Conservation (phyloP, 2,113 vertebrate species). For the Brachypodius melanocephalos region DNA sequence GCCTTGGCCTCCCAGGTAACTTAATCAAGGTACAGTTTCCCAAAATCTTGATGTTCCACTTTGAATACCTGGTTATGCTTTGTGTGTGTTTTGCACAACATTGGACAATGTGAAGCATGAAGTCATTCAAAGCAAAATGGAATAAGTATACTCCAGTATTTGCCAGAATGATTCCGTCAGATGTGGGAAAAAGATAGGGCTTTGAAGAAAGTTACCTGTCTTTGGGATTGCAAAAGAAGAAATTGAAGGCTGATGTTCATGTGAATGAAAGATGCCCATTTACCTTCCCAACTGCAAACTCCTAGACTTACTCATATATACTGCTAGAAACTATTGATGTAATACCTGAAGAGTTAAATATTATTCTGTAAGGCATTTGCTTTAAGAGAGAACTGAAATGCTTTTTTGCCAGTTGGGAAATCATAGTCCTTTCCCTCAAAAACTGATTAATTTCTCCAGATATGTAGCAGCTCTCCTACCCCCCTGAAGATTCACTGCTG, state of each 20-base stretch:
- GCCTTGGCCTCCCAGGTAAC: neutral
- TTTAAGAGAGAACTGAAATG: neutral
- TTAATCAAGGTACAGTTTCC: neutral
- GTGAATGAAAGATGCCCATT: neutral
- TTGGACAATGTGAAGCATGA: neutral
- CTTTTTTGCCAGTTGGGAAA: neutral
- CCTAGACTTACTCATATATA: neutral
- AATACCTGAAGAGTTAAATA: neutral
- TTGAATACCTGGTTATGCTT: neutral
- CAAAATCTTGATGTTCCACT: neutral
- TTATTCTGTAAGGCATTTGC: neutral
- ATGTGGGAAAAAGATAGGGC: neutral
- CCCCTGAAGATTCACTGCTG: neutral
- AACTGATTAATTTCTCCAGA: neutral
- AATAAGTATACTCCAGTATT: neutral
- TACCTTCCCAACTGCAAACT: neutral
- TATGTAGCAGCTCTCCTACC: neutral
- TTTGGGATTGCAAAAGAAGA: neutral
- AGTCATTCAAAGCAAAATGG: neutral
- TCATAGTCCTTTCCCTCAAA: neutral
- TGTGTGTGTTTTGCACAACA: neutral
- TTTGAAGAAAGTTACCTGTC: neutral
- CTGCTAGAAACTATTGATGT: neutral
- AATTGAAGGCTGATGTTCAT: neutral
- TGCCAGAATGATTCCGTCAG: neutral